A percentile compares a stretch with the other conserved stretches of the same genome.
Evolutionary conservation across 2,888 invertebrate genomes (phyloP).

Genomic region (Aphodius sticticus): DNA sequence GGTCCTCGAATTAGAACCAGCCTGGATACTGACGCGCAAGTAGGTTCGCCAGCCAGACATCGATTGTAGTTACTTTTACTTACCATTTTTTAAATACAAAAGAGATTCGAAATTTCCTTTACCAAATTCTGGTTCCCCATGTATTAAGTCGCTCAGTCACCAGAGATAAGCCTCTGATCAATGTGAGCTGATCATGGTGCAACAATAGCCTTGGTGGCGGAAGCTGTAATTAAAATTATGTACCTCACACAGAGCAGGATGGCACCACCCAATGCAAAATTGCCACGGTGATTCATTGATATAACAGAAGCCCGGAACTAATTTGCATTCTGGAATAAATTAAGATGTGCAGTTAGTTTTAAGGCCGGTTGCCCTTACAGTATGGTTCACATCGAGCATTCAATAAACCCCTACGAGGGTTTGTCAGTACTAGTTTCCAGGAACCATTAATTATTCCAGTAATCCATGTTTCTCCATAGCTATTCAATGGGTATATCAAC

Average conservation of each 20-base stretch:
- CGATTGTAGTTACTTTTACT: no score
- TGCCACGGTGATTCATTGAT: conserved; percentile 22
- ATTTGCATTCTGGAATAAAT: conserved; percentile 27
- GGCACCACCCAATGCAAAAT: conserved; percentile 11
- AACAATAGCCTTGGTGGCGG: neutral
- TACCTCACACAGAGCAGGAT: conserved; percentile 16
- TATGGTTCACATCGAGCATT: neutral
- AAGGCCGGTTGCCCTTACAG: neutral
- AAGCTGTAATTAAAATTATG: conserved; percentile 27
- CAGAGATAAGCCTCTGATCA: no score
- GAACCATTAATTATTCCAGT: neutral
- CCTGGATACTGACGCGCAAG: no score
- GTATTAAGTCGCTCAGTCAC: neutral
- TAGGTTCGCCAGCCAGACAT: no score
- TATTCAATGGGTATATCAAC: neutral
- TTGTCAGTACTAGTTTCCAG: neutral
- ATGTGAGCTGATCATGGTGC: neutral
- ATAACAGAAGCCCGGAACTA: neutral
- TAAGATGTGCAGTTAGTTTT: conserved; percentile 10
- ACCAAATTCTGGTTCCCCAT: neutral
- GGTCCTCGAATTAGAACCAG: no score
- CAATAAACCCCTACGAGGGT: neutral
- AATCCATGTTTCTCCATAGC: neutral
- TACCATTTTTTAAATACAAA: no score
- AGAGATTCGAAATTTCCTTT: no score